Base-by-base conservation (phyloP, 2,113 vertebrate species). In the Cygnus atratus region DNA sequence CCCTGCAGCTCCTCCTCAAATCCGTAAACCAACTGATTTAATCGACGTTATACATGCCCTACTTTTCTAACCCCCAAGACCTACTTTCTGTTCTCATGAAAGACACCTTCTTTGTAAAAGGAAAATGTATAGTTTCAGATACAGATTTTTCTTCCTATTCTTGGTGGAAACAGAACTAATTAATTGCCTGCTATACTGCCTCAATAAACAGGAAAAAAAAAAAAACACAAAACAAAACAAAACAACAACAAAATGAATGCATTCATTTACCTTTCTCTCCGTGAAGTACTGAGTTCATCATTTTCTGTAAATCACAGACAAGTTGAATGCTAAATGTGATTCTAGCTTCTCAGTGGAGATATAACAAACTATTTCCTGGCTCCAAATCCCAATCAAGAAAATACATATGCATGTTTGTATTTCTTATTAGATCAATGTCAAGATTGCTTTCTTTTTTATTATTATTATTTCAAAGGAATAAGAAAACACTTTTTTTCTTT, bases 361-460 rank as follows among this genome's bases (percentile, higher is more conserved):
- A 66, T 54, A 96, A 50, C 72, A 59, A 92, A 84, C 21, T 74
- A 67, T 76, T 77, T 83, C 50, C 75, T 71, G 72, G 50, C 52
- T 94, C 55, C 59, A 41, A 52, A 74, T 15, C 55, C 84, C 82
- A 77, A 46, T 63, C 84, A 93, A 41, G 46, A 48, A 22, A 90
- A 93, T 72, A 22, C 84, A 89, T 87, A 91, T 84, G 59, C 55
- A 93, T 86, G 31, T 70, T 41, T 77, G 37, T 80, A 77, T 77
- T 80, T 84, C 68, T 88, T 71, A 55, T 72, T 80, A 84, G 85
- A 96, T 90, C 87, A 48, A 16, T 46, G n/a, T 77, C 52, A 43
- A 83, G 63, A 83, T 43, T 67, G 46, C 65, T 90, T 85, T 41
- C 13, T 71, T 50, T 75, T 88, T 39, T 78, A 46, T 46, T 21